Base-by-base conservation (phyloP, 1,140 invertebrate genomes). In the Drosophila micromelanica region DNA sequence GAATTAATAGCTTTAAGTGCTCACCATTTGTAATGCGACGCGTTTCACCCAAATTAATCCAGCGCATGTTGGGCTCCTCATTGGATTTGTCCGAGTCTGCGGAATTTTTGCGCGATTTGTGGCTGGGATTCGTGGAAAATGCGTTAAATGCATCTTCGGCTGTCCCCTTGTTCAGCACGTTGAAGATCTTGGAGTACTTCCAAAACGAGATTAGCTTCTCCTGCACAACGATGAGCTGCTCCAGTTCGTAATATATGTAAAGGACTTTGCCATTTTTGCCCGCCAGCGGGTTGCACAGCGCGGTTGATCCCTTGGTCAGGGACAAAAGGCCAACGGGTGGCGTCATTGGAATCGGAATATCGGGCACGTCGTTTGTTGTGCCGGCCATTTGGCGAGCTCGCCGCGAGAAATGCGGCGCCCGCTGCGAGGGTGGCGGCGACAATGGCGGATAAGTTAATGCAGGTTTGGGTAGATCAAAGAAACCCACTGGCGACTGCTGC, bases 151-250 rank as follows among this genome's bases (percentile, higher is more conserved):
- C 3, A 7, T 35, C 40, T 0, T 43, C 35, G 15, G 37, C 1
- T n/a, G 49, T 4, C n/a, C 43, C 7, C 20, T 68, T 76, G n/a
- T 68, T 73, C 40, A 92, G 61, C 0, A 90, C 63, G 49, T 74
- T 80, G n/a, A 90, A 76, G 0, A 92, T 38, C 46, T 91, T 91
- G 0, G 77, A 87, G 55, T 72, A 92, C 49, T 92, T 92, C 91
- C 91, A 92, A 43, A 91, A 92, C 7, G 78, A 80, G 8, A 92
- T 49, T 17, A 70, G 43, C 3, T 37, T 71, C 56, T 92, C 91
- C 54, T 92, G 91, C 49, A 92, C 35, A 5, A 90, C 86, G 37
- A 92, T 91, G 0, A 92, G 73, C 42, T 91, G 79, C 11, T 92
- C 91, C 11, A 86, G 65, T 70, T 92, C 91, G 43, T 86, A 91